Evolutionary conservation across 2,888 invertebrate genomes (phyloP), one percentile per base, ranked within the genome.

Genomic region (Machimus rusticus): DNA sequence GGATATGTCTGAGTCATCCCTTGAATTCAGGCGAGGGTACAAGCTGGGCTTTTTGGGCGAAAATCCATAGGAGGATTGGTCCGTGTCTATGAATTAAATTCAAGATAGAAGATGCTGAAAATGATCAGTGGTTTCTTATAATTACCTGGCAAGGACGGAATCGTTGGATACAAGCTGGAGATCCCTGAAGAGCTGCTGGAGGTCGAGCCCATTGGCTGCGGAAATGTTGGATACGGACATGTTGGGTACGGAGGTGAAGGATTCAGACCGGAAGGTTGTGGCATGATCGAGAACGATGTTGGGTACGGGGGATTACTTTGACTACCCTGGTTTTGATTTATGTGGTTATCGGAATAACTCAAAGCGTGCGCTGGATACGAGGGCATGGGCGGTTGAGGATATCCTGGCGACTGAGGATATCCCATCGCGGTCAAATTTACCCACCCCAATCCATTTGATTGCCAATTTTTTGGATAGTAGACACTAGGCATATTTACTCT

Each of bases 381-480:
- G 5, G 37, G 34, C n/a, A 74, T 39, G 28, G 76, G 86, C 1
- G 86, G 66, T 37, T 78, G 78, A 39, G 78, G 78, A 37, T 57
- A 28, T 55, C 86, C 78, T 16, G 86, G 87, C 82, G 89, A 77
- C 74, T 89, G 90, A 74, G 90, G 90, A 89, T 92, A 92, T 85
- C 92, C 92, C 79, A 92, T 89, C 37, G 92, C 92, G 87, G 92
- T 91, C 88, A 92, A 89, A 89, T 92, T 92, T 74, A 92, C 91
- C 86, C 92, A 91, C 79, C 92, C 92, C 89, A 92, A 91, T 89
- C 92, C 92, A 88, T 90, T 92, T 74, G 92, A 90, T 89, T 91
- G 91, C 90, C 92, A 92, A 90, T 92, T 92, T 90, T 92, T 92
- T 74, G 92, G 92, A 90, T 91, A 92, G 89, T 91, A 87, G 87